Base-by-base conservation (phyloP, 2,888 invertebrate genomes). In the Coronaproctus castanopsis region DNA sequence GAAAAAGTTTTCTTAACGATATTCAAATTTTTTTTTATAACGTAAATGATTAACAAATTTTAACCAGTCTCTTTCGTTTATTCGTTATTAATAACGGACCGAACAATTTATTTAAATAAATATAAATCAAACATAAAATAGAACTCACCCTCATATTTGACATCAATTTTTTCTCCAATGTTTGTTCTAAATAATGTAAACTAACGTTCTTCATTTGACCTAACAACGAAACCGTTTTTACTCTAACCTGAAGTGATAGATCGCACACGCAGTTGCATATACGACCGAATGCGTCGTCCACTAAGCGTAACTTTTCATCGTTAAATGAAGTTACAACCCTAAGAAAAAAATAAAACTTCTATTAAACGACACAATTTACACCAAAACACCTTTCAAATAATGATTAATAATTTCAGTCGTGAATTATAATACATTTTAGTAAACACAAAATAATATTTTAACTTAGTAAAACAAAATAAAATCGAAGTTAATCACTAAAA, bases 81-180 rank as follows among this genome's bases (percentile, higher is more conserved):
- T 22, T 49, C 14, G 57, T 57, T 57, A 58, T 54, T 57, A 14
- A n/a, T n/a, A n/a, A n/a, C n/a, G n/a, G n/a, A n/a, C n/a, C n/a
- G n/a, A n/a, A n/a, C n/a, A n/a, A n/a, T n/a, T n/a, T n/a, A n/a
- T n/a, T n/a, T n/a, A n/a, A n/a, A n/a, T n/a, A n/a, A n/a, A n/a
- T n/a, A n/a, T n/a, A n/a, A n/a, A n/a, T n/a, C n/a, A n/a, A n/a
- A n/a, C n/a, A n/a, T n/a, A n/a, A n/a, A n/a, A n/a, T n/a, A n/a
- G n/a, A 52, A 68, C 71, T 68, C 72, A 87, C 87, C 77, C 87
- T 82, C 83, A 93, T 85, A 69, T 92, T 88, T 57, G 90, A 89
- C 91, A 95, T 93, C 22, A 95, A 79, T 70, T 97, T 97, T 72
- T 98, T 98, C 70, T 98, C 97, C 48, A 98, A 74, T 0, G 97